Evolutionary conservation across 2,797 vertebrate genomes (phyloP), one percentile per base, ranked within the genome.

Genomic region (Rachycentron canadum): DNA sequence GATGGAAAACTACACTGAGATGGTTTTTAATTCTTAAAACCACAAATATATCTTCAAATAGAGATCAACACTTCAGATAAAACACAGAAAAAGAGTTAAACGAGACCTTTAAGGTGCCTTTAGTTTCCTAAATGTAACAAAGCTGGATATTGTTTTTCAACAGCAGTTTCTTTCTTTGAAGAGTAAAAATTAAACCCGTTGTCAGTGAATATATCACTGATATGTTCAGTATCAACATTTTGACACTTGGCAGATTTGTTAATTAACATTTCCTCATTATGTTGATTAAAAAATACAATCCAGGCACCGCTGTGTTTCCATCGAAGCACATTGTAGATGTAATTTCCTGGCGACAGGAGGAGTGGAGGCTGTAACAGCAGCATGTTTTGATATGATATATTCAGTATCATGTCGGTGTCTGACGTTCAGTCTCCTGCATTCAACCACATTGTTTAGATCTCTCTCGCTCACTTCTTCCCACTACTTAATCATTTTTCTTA

Each of bases 191-290:
- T 0, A 47, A 41, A 43, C 23, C 12, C 11, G 41, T 7, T 32
- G 32, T 28, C 58, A 26, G 36, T 25, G 59, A 43, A 62, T 34
- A 34, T 4, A 34, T 49, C 47, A 30, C 11, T 8, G 11, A 19
- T 26, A 19, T n/a, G 30, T 34, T 64, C 43, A 2, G 21, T 28
- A 12, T 21, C 28, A 11, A 49, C 28, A 32, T 50, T 34, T 19
- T 11, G 21, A 34, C 45, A 49, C 30, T 50, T 34, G 28, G 2
- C 62, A 49, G 45, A 49, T 49, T 36, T 32, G 28, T 13, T 64
- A 49, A 49, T 34, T n/a, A 49, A 50, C 45, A 50, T 64, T 64
- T 64, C 62, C 62, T 65, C 47, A 36, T 52, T 36, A 36, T 32
- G 45, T 17, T 23, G 62, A 64, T 64, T 36, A 1, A 34, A 34